Percentiles rank a stretch among this genome's conserved stretches.
Conservation (phyloP, 2,888 invertebrate genomes). For the Galeruca laticollis region DNA sequence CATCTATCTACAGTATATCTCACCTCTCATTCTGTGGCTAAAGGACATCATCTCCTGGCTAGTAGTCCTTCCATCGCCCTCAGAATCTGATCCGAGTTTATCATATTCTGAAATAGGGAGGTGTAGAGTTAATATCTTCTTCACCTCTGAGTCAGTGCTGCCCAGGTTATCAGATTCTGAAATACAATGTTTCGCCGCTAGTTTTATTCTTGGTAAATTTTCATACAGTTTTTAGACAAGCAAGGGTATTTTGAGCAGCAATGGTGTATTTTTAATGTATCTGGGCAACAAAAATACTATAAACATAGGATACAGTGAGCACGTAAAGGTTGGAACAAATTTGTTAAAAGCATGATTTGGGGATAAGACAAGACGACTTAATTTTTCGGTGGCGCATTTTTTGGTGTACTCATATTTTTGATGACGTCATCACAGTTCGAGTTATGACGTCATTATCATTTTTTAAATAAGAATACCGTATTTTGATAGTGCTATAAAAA, state of each 20-base stretch:
- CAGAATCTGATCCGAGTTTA: slow-evolving; percentile 85
- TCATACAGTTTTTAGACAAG: slow-evolving; percentile 16
- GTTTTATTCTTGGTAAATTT: slow-evolving; percentile 34
- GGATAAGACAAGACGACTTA: too few species aligned
- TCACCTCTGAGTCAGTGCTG: slow-evolving; percentile 94
- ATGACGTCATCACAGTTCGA: too few species aligned
- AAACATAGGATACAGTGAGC: too few species aligned
- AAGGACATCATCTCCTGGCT: slow-evolving; percentile 72
- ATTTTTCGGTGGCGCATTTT: too few species aligned
- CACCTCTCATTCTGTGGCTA: slow-evolving; percentile 68
- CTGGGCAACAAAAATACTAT: too few species aligned
- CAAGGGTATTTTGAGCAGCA: slow-evolving; percentile 55
- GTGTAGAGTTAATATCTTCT: slow-evolving; percentile 92
- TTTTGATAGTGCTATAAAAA: too few species aligned
- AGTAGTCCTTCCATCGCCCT: slow-evolving; percentile 77
- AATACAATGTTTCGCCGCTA: slow-evolving; percentile 61
- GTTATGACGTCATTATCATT: too few species aligned
- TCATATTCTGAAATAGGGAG: slow-evolving; percentile 95
- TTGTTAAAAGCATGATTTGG: too few species aligned
- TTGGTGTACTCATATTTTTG: too few species aligned
- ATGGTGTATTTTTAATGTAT: slow-evolving; percentile 51
- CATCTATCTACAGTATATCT: too few species aligned
- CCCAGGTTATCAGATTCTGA: slow-evolving; percentile 94
- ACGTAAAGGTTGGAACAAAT: too few species aligned
- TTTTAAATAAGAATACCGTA: too few species aligned